These are phyloP conservation scores for Melanotaenia boesemani DNA, from an alignment of 2,797 vertebrate species.

Conservation along the genomic window DNA sequence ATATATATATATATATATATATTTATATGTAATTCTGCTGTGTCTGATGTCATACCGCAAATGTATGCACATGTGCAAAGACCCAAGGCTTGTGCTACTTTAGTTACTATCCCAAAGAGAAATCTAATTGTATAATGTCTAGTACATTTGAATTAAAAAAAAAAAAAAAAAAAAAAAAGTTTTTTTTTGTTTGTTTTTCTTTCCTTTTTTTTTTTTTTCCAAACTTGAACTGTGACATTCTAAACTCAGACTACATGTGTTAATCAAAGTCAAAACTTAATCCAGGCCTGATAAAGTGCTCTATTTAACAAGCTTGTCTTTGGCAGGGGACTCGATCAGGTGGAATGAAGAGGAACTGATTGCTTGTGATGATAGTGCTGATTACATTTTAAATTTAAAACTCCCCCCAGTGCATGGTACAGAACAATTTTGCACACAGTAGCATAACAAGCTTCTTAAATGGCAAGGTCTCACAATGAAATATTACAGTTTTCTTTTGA, in stretches of 20 bases:
- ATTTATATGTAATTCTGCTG: not conserved
- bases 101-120: not conserved
- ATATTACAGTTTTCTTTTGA: not conserved
- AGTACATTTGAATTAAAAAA: conserved; percentile 21
- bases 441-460: conserved; percentile 56
- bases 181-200: not conserved
- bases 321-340: conserved; percentile 74
- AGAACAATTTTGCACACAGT: conserved; percentile 62
- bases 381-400: conserved; percentile 87
- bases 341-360: conserved; percentile 84
- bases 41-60: not conserved
- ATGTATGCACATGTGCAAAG: not conserved
- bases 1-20: too few relatives aligned
- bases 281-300: conserved; percentile 79
- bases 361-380: conserved; percentile 83
- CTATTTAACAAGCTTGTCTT: conserved; percentile 68
- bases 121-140: conserved; percentile 1
- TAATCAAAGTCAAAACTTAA: conserved; percentile 82
- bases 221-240: conserved; percentile 75
- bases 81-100: not conserved
- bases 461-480: conserved; percentile 45
- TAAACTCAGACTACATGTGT: conserved; percentile 69
- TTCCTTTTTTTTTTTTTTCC: not conserved
- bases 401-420: conserved; percentile 61
- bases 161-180: conserved; percentile 19